phyloP scores from a whole-genome alignment of 2,888 invertebrate species.

The Phrixothrix hirtus region DNA sequence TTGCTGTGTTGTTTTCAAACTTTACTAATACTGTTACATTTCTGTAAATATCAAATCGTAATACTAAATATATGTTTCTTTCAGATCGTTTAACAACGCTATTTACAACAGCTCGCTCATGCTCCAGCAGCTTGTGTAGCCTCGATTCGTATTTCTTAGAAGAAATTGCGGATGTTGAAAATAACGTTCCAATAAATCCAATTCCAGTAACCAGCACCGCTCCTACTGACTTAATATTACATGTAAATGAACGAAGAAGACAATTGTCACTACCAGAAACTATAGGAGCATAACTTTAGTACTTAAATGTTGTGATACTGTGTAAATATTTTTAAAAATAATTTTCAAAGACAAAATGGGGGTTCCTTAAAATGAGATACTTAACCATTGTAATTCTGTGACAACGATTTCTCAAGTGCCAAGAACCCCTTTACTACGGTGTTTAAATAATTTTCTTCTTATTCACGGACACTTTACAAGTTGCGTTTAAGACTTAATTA shows the following conservation, averaged over 20 bases:
- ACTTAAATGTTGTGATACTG: slow-evolving; percentile 10
- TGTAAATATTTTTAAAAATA: too few relatives aligned
- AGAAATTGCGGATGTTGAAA: slow-evolving; percentile 62
- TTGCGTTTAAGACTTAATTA: too few relatives aligned
- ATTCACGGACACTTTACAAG: too few relatives aligned
- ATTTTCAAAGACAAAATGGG: too few relatives aligned
- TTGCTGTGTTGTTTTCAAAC: slow-evolving; percentile 2
- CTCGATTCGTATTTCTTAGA: slow-evolving; percentile 54
- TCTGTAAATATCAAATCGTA: not conserved
- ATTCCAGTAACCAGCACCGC: slow-evolving; percentile 25
- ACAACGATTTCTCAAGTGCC: too few relatives aligned
- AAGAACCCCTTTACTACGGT: too few relatives aligned
- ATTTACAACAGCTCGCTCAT: slow-evolving; percentile 35
- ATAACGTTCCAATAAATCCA: slow-evolving; percentile 24
- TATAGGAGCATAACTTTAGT: slow-evolving; percentile 9
- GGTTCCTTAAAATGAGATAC: too few relatives aligned
- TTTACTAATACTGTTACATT: not conserved
- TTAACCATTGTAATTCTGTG: too few relatives aligned
- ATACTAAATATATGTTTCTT: not conserved
- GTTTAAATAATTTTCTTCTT: too few relatives aligned
- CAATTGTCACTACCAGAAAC: not conserved
- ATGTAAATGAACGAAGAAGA: slow-evolving; percentile 9
- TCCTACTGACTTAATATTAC: slow-evolving; percentile 14
- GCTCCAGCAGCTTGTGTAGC: slow-evolving; percentile 47
- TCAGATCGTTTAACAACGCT: slow-evolving; percentile 14